Evolutionary conservation across 2,888 invertebrate genomes (phyloP).

Genomic region (Plagodis pulveraria): DNA sequence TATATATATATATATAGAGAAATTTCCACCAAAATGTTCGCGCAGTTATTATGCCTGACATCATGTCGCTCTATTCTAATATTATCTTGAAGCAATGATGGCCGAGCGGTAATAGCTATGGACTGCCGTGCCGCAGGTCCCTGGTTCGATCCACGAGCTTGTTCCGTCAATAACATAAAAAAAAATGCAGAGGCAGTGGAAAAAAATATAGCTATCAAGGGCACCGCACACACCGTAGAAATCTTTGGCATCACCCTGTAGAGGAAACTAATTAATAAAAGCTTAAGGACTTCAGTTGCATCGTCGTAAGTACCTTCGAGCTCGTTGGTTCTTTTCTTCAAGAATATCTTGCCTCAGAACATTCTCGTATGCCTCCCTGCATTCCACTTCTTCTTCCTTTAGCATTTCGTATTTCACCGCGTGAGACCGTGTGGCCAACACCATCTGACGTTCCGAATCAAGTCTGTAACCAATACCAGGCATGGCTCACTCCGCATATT

Average conservation of each 20-base stretch:
- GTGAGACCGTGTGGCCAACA: conserved; percentile 75
- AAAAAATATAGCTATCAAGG: too few species aligned
- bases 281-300: background rate
- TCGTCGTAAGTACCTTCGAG: conserved; percentile 60
- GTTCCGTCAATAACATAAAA: too few species aligned
- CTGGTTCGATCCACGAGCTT: too few species aligned
- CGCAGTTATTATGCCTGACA: background rate
- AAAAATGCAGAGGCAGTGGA: too few species aligned
- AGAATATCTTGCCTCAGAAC: conserved; percentile 74
- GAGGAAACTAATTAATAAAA: background rate
- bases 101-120: too few species aligned
- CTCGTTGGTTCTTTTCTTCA: conserved; percentile 81
- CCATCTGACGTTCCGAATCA: conserved; percentile 82
- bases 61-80: background rate
- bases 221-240: too few species aligned
- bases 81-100: too few species aligned
- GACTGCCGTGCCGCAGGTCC: too few species aligned
- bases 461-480: conserved; percentile 15
- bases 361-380: conserved; percentile 67
- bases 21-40: too few species aligned
- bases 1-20: too few species aligned
- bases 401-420: conserved; percentile 73
- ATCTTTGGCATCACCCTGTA: too few species aligned
- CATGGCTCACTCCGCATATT: too few species aligned
- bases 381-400: conserved; percentile 75